Evolutionary conservation across 2,113 vertebrate genomes (phyloP).

Genomic region (Rhinopomastus cyanomelas): DNA sequence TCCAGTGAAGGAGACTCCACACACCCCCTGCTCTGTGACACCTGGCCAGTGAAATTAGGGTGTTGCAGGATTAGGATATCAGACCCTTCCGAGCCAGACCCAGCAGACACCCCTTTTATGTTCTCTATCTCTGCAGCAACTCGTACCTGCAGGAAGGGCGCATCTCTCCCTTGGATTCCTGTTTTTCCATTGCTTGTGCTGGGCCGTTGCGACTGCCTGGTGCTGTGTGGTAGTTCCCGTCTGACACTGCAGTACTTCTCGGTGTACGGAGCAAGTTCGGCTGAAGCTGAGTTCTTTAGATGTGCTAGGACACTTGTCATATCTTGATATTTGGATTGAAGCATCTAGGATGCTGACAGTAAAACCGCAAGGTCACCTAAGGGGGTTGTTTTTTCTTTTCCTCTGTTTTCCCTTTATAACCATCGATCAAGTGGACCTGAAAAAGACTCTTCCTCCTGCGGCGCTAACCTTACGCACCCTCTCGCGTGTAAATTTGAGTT

Average conservation of each 20-base stretch:
- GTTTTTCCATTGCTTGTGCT: background rate
- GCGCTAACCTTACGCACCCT: background rate
- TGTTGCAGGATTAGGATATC: background rate
- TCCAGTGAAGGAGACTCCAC: too few species aligned
- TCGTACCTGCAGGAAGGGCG: background rate
- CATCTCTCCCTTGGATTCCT: background rate
- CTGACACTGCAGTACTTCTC: background rate
- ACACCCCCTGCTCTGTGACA: too few species aligned
- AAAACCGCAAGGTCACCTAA: background rate
- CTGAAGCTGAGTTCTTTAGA: background rate
- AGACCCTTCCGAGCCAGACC: background rate
- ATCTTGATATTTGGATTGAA: slow-evolving; percentile 7
- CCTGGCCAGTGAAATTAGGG: background rate
- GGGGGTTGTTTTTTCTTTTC: background rate
- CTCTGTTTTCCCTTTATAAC: background rate
- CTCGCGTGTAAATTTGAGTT: slow-evolving; percentile 6
- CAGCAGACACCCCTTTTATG: background rate
- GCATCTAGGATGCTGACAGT: background rate
- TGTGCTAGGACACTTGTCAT: background rate
- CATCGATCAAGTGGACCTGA: background rate
- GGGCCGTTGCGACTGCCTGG: background rate
- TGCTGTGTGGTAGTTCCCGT: background rate
- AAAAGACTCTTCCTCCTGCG: background rate
- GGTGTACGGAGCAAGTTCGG: background rate
- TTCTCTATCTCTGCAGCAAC: background rate